A percentile compares a stretch with the other conserved stretches of the same genome.
phyloP scores from a whole-genome alignment of 2,888 invertebrate genomes.

The Drosophila ustulata region DNA sequence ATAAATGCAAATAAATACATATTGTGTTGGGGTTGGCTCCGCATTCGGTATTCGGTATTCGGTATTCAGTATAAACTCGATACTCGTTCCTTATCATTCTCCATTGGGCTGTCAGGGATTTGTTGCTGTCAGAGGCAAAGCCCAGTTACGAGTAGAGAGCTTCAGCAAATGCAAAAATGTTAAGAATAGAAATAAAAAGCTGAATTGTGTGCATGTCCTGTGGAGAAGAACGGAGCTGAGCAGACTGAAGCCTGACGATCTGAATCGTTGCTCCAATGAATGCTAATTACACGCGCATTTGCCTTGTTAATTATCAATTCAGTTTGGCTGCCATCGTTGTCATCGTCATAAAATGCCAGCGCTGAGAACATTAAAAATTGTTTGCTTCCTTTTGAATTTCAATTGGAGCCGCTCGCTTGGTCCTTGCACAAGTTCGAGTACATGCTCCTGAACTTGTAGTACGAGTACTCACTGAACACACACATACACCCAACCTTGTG shows the following conservation, averaged over 20 bases:
- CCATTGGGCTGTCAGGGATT: slow-evolving; percentile 32
- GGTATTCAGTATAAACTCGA: slow-evolving; percentile 7
- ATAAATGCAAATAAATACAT: slow-evolving; percentile 74
- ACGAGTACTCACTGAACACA: slow-evolving; percentile 12
- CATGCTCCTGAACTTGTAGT: slow-evolving; percentile 17
- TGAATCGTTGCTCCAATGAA: slow-evolving; percentile 66
- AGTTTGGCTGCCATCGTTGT: slow-evolving; percentile 63
- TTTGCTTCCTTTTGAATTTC: slow-evolving; percentile 77
- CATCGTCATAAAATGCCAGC: slow-evolving; percentile 73
- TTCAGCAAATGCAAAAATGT: slow-evolving; percentile 10
- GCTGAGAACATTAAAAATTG: slow-evolving; percentile 74
- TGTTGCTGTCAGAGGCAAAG: slow-evolving; percentile 40
- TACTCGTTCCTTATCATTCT: neutral
- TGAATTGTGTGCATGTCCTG: slow-evolving; percentile 22
- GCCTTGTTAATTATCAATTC: slow-evolving; percentile 83
- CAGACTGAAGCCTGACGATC: slow-evolving; percentile 10
- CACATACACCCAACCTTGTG: slow-evolving; percentile 30
- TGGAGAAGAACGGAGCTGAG: neutral
- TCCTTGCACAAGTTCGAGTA: slow-evolving; percentile 23
- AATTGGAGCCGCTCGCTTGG: slow-evolving; percentile 47
- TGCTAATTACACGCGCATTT: slow-evolving; percentile 81
- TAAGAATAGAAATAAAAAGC: slow-evolving; percentile 16
- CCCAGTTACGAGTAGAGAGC: slow-evolving; percentile 9
- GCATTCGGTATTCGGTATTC: slow-evolving; percentile 1
- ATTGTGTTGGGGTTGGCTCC: slow-evolving; percentile 33